Base-by-base conservation (phyloP, 2,113 vertebrate genomes). In the Psilopsiagon aymara region DNA sequence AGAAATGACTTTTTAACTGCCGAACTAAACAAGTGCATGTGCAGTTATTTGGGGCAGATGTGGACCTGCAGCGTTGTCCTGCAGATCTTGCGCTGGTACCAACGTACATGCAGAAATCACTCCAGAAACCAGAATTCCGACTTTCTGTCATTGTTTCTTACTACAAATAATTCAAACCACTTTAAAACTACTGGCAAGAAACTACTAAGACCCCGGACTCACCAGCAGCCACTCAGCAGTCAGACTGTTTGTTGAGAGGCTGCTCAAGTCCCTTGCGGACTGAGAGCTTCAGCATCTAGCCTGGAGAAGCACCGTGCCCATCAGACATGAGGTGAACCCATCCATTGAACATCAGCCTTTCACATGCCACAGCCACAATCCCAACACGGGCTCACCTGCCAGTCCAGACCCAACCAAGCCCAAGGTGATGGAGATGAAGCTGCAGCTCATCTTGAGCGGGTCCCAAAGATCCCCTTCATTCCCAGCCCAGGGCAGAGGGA, bases 361-460 rank as follows among this genome's bases (percentile, higher is more conserved):
- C 19, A 17, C 13, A 5, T 0, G 6, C 37, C 0, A 1, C 8
- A 7, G 17, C 5, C 2, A 0, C 31, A 16, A 35, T 5, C 39
- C 51, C 27, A 11, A 37, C 28, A n/a, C 0, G 1, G 35, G 41
- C 29, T 37, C 35, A 41, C 3, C 24, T 27, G 20, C 14, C 13
- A 33, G 25, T 41, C 19, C 41, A n/a, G 69, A 27, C 8, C 18
- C 2, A 2, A 9, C 7, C 0, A 0, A 18, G 3, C 31, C 31
- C 1, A 1, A 47, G 29, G 41, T 0, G 7, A 51, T 4, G 25
- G 51, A 62, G 76, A 28, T 37, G 64, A 60, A 44, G 51, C 27
- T 44, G 27, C 57, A 4, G 0, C 31, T 67, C 1, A 0, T 8
- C n/a, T 41, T 8, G 11, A 76, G 33, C 8, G 15, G 29, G 43